phyloP scores from a whole-genome alignment of 2,888 invertebrate species.

The Tethea ocularis region DNA sequence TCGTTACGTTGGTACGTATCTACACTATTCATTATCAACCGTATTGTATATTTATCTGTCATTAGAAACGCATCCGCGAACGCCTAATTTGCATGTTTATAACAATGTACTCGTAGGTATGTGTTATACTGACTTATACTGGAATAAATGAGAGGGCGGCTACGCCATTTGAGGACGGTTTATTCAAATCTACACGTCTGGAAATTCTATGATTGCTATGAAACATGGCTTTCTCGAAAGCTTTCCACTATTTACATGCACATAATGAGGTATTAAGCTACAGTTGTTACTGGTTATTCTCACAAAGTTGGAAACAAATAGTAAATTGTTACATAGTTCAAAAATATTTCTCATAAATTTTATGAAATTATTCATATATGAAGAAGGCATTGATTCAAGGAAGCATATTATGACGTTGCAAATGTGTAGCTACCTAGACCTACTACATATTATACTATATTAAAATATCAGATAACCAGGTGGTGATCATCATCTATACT shows the following conservation, averaged over 20 bases:
- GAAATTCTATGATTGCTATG: conserved; percentile 28
- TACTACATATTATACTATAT: too few relatives aligned
- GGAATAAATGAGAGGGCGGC: conserved; percentile 62
- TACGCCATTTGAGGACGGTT: conserved; percentile 31
- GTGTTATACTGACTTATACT: conserved; percentile 23
- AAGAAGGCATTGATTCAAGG: too few relatives aligned
- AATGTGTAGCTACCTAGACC: too few relatives aligned
- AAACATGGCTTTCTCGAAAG: conserved; percentile 37
- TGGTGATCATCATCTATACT: too few relatives aligned
- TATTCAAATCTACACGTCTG: conserved; percentile 51
- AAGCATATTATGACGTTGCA: too few relatives aligned
- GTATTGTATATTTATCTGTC: conserved; percentile 40
- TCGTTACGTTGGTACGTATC: neutral
- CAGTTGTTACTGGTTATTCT: neutral
- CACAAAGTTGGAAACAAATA: neutral
- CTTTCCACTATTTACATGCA: conserved; percentile 10
- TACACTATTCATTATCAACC: conserved; percentile 15
- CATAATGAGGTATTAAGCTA: conserved; percentile 1
- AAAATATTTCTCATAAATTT: too few relatives aligned
- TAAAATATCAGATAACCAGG: too few relatives aligned
- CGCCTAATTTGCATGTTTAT: conserved; percentile 54
- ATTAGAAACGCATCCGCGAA: conserved; percentile 45
- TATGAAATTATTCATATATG: too few relatives aligned
- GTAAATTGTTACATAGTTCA: conserved; percentile 4
- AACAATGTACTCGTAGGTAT: conserved; percentile 41